Percentiles rank a stretch among this genome's conserved stretches.
These are phyloP conservation scores for Caracal caracal DNA, from an alignment of 2,113 vertebrate genomes.

Conservation along the genomic window DNA sequence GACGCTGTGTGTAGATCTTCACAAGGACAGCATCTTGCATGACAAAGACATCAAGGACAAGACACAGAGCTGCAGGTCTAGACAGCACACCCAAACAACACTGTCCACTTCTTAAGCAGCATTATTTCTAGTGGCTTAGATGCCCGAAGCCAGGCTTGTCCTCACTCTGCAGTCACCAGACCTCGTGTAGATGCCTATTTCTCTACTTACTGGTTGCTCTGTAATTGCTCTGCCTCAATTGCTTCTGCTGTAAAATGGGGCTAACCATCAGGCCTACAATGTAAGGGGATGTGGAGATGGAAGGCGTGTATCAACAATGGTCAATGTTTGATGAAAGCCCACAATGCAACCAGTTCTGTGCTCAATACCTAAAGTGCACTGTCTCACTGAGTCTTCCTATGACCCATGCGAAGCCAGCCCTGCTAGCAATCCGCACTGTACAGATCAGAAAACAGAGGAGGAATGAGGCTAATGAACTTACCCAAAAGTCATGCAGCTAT, in stretches of 20 bases:
- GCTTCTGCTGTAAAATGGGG: neutral
- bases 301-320: neutral
- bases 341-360: fast-evolving
- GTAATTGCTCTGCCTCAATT: neutral
- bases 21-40: neutral
- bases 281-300: fast-evolving
- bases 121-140: neutral
- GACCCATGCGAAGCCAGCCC: fast-evolving
- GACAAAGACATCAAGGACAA: neutral
- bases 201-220: neutral
- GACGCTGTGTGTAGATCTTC: neutral
- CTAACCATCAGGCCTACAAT: neutral
- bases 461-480: neutral
- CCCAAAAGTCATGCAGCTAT: neutral
- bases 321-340: neutral
- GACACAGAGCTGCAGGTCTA: neutral
- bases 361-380: neutral
- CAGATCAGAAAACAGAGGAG: neutral
- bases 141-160: neutral
- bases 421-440: neutral
- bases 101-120: neutral
- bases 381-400: neutral
- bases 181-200: neutral
- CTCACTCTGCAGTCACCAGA: neutral
- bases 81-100: neutral